A percentile compares a stretch with the other conserved stretches of the same genome.
Evolutionary conservation across 2,888 invertebrate genomes (phyloP).

Genomic region (Eupeodes luniger): DNA sequence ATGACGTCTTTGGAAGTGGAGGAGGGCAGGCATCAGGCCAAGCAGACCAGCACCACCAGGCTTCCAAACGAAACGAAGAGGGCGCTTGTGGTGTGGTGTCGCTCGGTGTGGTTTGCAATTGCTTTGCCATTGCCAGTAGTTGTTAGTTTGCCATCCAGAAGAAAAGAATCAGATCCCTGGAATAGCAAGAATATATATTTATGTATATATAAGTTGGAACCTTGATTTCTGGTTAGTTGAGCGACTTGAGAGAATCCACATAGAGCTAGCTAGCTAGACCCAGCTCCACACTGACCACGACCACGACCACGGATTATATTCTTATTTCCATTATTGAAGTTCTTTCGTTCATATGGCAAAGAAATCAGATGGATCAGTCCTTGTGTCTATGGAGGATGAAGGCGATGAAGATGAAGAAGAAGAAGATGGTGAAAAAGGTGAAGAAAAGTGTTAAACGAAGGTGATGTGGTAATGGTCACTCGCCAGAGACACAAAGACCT

Average conservation of each 20-base stretch:
- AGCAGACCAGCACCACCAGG: too few relatives aligned
- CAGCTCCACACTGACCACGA: conserved; percentile 59
- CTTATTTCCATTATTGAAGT: conserved; percentile 59
- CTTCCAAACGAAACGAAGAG: not conserved
- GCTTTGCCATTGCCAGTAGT: not conserved
- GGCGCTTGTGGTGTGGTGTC: conserved; percentile 10
- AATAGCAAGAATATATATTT: not conserved
- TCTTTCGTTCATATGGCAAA: not conserved
- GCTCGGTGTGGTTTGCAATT: conserved; percentile 30
- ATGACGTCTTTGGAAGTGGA: conserved; percentile 34
- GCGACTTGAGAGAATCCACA: conserved; percentile 13
- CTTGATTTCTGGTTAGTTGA: conserved; percentile 46
- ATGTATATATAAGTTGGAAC: conserved; percentile 31
- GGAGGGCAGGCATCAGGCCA: not conserved
- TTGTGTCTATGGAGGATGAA: conserved; percentile 17
- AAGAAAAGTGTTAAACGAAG: conserved; percentile 73
- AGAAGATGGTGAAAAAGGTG: conserved; percentile 28
- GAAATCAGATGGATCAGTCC: conserved; percentile 17
- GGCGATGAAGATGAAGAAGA: not conserved
- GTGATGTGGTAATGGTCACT: conserved; percentile 64
- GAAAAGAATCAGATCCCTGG: conserved; percentile 24
- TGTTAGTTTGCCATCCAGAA: not conserved
- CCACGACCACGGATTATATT: conserved; percentile 70
- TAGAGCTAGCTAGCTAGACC: conserved; percentile 10
- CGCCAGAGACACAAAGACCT: conserved; percentile 44